A percentile compares a stretch with the other conserved stretches of the same genome.
Conservation (phyloP, 1,140 invertebrate species). For the Temnothorax longispinosus region DNA sequence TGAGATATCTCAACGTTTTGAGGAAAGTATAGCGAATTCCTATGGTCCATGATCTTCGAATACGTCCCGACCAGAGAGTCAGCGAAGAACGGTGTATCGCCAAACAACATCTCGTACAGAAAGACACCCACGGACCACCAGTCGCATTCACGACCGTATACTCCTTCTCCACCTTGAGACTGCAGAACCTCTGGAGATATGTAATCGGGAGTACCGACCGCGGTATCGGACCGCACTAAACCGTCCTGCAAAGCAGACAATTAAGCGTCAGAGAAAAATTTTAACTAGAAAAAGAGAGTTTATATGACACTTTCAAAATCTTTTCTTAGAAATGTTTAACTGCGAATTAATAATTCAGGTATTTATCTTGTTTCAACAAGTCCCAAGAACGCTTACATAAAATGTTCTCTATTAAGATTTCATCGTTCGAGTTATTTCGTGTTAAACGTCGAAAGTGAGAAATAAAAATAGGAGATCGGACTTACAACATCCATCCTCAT, state of each 20-base stretch:
- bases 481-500: constrained; percentile 97
- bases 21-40: constrained; percentile 98
- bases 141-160: constrained; percentile 98
- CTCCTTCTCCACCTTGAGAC: constrained; percentile 98
- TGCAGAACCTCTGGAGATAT: constrained; percentile 99
- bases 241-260: constrained; percentile 90
- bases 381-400: neutral
- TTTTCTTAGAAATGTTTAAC: neutral
- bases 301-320: neutral
- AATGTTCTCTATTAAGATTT: neutral
- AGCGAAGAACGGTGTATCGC: constrained; percentile 99
- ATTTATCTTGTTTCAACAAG: neutral
- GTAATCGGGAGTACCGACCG: constrained; percentile 99
- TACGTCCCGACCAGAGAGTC: constrained; percentile 99
- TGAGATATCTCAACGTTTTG: constrained; percentile 96
- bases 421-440: neutral
- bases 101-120: constrained; percentile 99
- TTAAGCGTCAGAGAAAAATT: constrained; percentile 27
- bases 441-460: neutral
- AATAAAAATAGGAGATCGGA: constrained; percentile 29
- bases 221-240: constrained; percentile 97
- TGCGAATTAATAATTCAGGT: neutral
- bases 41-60: constrained; percentile 99
- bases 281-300: constrained; percentile 41
- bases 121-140: constrained; percentile 99